These are phyloP conservation scores for Telmatherina bonti DNA, from an alignment of 2,797 vertebrate species.

Conservation along the genomic window DNA sequence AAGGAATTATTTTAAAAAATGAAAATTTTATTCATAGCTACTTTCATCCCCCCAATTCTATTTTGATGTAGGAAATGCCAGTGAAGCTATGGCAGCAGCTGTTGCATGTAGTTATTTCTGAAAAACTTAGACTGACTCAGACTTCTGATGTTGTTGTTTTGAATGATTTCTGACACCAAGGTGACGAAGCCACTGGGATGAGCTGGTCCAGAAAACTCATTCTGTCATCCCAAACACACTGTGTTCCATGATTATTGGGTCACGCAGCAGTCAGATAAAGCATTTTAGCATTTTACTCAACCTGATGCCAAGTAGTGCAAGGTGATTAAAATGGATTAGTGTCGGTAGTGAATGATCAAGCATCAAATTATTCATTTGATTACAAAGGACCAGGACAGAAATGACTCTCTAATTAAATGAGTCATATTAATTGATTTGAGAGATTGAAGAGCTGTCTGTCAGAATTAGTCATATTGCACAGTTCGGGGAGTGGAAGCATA, in stretches of 20 bases:
- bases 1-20: constrained; percentile 7
- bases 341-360: constrained; percentile 81
- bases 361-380: constrained; percentile 83
- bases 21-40: not conserved
- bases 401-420: constrained; percentile 81
- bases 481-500: constrained; percentile 64
- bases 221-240: constrained; percentile 45
- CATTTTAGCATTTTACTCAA: constrained; percentile 73
- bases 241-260: constrained; percentile 51
- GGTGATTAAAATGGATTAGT: constrained; percentile 80
- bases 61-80: constrained; percentile 1
- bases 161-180: constrained; percentile 45
- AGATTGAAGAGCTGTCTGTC: constrained; percentile 81
- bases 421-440: constrained; percentile 83
- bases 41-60: not conserved
- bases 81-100: constrained; percentile 16
- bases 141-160: constrained; percentile 35
- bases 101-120: constrained; percentile 13
- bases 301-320: constrained; percentile 70
- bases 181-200: constrained; percentile 42
- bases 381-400: constrained; percentile 81
- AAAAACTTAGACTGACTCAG: constrained; percentile 19
- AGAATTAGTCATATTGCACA: constrained; percentile 72
- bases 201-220: constrained; percentile 45
- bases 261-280: constrained; percentile 60